Percentiles rank a stretch among this genome's conserved stretches.
Evolutionary conservation across 2,113 vertebrate genomes (phyloP).

Genomic region (Ailuropoda melanoleuca): DNA sequence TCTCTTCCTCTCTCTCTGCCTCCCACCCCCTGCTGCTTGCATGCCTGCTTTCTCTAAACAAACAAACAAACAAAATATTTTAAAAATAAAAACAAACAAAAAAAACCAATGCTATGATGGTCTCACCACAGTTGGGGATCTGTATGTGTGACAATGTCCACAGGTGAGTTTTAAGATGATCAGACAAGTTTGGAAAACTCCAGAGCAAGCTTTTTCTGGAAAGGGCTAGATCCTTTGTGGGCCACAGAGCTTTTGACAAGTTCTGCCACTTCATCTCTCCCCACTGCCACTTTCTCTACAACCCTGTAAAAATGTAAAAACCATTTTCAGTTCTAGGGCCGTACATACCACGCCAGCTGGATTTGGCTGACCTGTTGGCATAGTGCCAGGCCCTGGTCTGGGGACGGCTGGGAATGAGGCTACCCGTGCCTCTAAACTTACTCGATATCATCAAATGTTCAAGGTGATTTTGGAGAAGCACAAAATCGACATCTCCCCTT

Average conservation of each 20-base stretch:
- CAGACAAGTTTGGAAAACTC: not conserved
- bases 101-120: rapidly evolving
- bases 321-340: not conserved
- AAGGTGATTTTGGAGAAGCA: not conserved
- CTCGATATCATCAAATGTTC: not conserved
- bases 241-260: not conserved
- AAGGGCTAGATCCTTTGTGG: not conserved
- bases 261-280: not conserved
- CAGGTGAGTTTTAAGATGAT: not conserved
- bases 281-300: not conserved
- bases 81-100: too few species aligned
- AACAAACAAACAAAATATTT: too few species aligned
- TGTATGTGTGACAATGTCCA: not conserved
- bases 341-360: rapidly evolving
- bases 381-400: not conserved
- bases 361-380: too few species aligned
- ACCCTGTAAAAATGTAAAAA: not conserved
- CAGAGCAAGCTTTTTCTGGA: not conserved
- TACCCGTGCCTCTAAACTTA: rapidly evolving
- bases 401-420: rapidly evolving
- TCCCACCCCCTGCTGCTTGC: too few species aligned
- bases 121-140: not conserved
- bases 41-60: too few species aligned
- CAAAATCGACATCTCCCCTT: not conserved
- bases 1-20: too few species aligned